These are phyloP conservation scores for Pagetopsis macropterus DNA, from an alignment of 2,797 vertebrate species.

Conservation along the genomic window DNA sequence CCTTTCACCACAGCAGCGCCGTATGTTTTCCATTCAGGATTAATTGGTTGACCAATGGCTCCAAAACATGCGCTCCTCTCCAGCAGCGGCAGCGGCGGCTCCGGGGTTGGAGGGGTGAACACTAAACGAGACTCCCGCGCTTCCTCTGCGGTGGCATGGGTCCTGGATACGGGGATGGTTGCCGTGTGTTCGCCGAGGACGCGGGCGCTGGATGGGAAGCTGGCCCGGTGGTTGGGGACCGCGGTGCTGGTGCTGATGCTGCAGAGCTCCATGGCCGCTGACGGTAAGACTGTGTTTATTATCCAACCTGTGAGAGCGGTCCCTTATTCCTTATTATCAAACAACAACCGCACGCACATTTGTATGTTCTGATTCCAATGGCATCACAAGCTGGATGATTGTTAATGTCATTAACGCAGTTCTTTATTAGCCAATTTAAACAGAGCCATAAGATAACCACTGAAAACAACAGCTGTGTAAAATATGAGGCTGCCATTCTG, in stretches of 20 bases:
- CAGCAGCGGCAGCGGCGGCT: constrained; percentile 54
- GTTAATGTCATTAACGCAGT: background rate
- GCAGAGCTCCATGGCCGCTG: constrained; percentile 74
- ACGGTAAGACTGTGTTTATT: constrained; percentile 74
- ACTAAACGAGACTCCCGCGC: constrained; percentile 29
- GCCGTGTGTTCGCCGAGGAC: constrained; percentile 50
- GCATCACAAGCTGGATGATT: background rate
- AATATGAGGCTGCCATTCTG: background rate
- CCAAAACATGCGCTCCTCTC: constrained; percentile 76
- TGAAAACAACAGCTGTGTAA: background rate
- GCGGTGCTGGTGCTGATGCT: constrained; percentile 79
- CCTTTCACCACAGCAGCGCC: constrained; percentile 72
- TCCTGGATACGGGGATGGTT: constrained; percentile 41
- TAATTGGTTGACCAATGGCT: constrained; percentile 83
- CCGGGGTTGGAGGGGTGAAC: constrained; percentile 47
- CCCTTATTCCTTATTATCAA: background rate
- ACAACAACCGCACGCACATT: background rate
- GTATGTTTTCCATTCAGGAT: constrained; percentile 66
- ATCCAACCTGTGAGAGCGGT: constrained; percentile 51
- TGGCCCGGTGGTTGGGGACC: constrained; percentile 70
- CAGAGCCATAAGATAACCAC: too few species aligned
- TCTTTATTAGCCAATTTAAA: background rate
- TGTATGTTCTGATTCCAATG: background rate
- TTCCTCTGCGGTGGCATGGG: constrained; percentile 55
- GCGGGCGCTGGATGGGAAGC: constrained; percentile 58